phyloP scores from a whole-genome alignment of 2,888 invertebrate genomes.

The Coleophora flavipennella region DNA sequence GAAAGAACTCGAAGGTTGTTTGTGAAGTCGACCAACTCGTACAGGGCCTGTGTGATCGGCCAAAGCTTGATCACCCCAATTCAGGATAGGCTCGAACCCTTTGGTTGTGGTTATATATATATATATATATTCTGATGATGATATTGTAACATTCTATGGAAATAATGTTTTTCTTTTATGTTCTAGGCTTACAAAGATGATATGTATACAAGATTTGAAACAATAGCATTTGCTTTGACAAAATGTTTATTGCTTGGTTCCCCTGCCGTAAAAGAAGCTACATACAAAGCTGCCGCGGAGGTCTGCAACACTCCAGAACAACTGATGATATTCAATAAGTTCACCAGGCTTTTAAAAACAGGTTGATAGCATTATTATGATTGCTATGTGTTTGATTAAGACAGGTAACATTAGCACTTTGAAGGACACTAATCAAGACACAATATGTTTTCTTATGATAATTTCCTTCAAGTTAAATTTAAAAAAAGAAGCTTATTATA shows the following conservation, averaged over 20 bases:
- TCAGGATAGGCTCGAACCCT: no score
- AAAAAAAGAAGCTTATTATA: not conserved
- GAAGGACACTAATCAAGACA: no score
- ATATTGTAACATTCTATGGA: not conserved
- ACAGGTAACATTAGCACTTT: no score
- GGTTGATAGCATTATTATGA: constrained; percentile 25
- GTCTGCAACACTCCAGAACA: constrained; percentile 76
- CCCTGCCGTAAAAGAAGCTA: constrained; percentile 56
- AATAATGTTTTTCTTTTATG: constrained; percentile 8
- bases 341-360: constrained; percentile 63
- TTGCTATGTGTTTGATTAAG: not conserved
- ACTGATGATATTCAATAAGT: constrained; percentile 76
- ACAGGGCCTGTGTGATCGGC: no score
- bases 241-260: constrained; percentile 64
- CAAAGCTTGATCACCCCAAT: no score
- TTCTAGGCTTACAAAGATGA: constrained; percentile 61
- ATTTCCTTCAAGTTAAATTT: not conserved
- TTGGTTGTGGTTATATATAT: no score
- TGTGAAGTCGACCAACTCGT: no score
- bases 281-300: constrained; percentile 65
- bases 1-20: no score
- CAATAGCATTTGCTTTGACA: constrained; percentile 76
- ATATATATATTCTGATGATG: no score
- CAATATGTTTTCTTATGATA: no score
- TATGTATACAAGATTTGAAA: constrained; percentile 67